Conservation (phyloP, 2,888 invertebrate genomes). For the Caenorhabditis sinica region DNA sequence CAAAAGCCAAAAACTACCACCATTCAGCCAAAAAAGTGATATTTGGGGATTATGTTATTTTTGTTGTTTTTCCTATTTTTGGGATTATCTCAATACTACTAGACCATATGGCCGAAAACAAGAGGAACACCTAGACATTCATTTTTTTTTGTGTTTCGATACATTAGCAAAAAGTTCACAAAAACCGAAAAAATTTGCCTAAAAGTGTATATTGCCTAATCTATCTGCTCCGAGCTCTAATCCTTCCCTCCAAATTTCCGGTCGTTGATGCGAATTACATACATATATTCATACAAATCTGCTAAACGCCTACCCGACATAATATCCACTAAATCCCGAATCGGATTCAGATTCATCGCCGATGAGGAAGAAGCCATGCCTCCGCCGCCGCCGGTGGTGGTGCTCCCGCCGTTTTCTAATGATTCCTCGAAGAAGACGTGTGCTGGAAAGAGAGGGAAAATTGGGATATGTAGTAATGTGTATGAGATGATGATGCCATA, state of each 20-base stretch:
- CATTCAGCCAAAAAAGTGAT: not conserved
- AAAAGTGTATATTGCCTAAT: constrained; percentile 34
- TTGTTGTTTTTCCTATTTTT: not conserved
- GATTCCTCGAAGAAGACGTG: constrained; percentile 61
- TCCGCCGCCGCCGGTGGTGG: no score
- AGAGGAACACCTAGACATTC: no score
- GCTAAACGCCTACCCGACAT: constrained; percentile 53
- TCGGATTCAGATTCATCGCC: constrained; percentile 47
- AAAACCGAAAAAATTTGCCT: not conserved
- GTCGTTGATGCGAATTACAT: constrained; percentile 26
- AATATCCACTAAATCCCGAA: constrained; percentile 60
- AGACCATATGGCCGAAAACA: no score
- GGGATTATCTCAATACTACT: not conserved
- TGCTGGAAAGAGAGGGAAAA: constrained; percentile 46
- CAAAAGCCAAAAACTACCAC: no score
- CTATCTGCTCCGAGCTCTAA: not conserved
- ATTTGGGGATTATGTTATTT: not conserved
- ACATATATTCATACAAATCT: no score
- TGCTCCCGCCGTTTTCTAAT: constrained; percentile 51
- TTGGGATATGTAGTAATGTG: no score
- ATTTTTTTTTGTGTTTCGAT: not conserved
- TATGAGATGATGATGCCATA: not conserved
- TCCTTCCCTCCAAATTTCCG: constrained; percentile 17
- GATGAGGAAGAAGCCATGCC: constrained; percentile 37
- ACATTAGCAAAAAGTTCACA: not conserved